Base-by-base conservation (phyloP, 1,140 invertebrate species). In the Caerostris darwini region DNA sequence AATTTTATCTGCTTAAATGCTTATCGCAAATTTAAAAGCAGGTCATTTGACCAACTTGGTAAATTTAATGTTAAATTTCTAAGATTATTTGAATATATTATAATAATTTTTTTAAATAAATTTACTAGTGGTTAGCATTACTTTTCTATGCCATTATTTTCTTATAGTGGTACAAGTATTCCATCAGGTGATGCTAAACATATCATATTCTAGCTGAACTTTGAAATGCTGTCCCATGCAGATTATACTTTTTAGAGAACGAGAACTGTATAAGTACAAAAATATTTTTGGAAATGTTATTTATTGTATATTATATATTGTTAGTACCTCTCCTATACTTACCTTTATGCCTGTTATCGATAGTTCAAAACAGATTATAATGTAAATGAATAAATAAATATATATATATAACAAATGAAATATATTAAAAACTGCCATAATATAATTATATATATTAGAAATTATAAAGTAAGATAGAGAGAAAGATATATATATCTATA, bases 281-380 rank as follows among this genome's bases (percentile, higher is more conserved):
- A 64, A 71, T 92, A 92, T 92, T 92, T 92, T 92, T 92, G 90
- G 90, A 92, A 61, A 83, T 67, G 90, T 92, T 92, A 64, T 92
- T 92, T 92, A 92, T 83, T 92, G 81, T 85, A 67, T 64, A 85
- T 92, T 92, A 61, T 92, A 61, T 87, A 90, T 81, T 77, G 69
- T 67, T 83, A 92, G 90, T 53, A 85, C 58, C 90, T 83, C 77
- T 92, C 77, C 81, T n/a, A 81, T 81, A 53, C 61, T 82, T 58
- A 91, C 64, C 69, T 91, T 59, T 14, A 90, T 87, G 81, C 90
- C 90, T 92, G 12, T 53, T 85, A 92, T 19, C 7, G 8, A 54
- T 83, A 92, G 81, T 56, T 83, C 19, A 58, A 83, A 83, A 92
- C 50, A 69, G 54, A 91, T 81, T 56, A 19, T 71, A 71, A 10